Evolutionary conservation across 2,888 invertebrate genomes (phyloP).

Genomic region (Nipponacmea schrenckii): DNA sequence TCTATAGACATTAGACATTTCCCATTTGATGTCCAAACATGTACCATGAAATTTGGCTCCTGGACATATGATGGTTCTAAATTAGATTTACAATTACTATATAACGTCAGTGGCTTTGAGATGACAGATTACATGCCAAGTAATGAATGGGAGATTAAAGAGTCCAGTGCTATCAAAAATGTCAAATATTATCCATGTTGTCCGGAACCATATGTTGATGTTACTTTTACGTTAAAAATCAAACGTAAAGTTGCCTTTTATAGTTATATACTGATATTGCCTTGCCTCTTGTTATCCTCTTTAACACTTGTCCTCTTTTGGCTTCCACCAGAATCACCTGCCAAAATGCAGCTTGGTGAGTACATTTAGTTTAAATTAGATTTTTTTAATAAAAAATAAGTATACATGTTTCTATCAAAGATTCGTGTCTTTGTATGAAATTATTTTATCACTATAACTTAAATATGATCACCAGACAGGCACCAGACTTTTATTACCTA

Average conservation of each 20-base stretch:
- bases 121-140: constrained; percentile 63
- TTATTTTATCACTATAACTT: not conserved
- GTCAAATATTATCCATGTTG: constrained; percentile 64
- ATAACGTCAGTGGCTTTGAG: constrained; percentile 49
- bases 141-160: constrained; percentile 67
- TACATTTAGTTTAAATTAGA: not conserved
- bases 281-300: constrained; percentile 67
- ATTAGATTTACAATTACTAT: constrained; percentile 47
- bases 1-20: constrained; percentile 67
- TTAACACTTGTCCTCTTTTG: constrained; percentile 68
- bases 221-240: constrained; percentile 63
- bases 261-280: constrained; percentile 67
- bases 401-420: not conserved
- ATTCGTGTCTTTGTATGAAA: not conserved
- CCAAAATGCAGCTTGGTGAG: constrained; percentile 68
- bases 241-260: constrained; percentile 62
- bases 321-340: constrained; percentile 69
- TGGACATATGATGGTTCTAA: constrained; percentile 68
- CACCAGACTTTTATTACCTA: too few relatives aligned
- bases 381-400: not conserved
- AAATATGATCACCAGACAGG: too few relatives aligned
- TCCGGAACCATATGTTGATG: constrained; percentile 62
- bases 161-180: constrained; percentile 59
- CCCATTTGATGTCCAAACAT: constrained; percentile 67
- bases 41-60: constrained; percentile 66